Conservation (phyloP, 1,140 invertebrate species). For the Brachionus manjavacas region DNA sequence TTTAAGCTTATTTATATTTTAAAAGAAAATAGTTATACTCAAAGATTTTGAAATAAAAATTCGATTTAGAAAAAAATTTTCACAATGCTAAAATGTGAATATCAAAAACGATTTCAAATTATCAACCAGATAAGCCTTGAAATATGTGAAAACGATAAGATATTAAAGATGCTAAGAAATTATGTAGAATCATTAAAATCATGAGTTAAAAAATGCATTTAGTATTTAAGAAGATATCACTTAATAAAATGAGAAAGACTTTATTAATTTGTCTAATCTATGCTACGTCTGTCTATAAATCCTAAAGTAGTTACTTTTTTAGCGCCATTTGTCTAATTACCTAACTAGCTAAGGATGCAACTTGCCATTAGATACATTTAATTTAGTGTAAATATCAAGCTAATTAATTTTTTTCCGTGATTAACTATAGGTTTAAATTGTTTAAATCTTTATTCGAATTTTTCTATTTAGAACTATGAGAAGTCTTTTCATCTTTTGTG, state of each 20-base stretch:
- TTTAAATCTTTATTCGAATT: background rate
- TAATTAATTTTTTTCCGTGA: slow-evolving; percentile 18
- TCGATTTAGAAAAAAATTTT: background rate
- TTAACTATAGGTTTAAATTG: background rate
- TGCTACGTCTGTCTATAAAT: background rate
- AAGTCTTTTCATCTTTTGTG: background rate
- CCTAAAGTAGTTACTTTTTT: background rate
- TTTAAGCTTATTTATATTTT: too few species aligned
- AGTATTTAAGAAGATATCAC: background rate
- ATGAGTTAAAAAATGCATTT: background rate
- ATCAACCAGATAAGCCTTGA: background rate
- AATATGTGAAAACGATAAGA: background rate
- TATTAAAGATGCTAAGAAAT: background rate
- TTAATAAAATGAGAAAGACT: background rate
- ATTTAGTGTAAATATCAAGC: slow-evolving; percentile 26
- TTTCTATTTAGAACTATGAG: background rate
- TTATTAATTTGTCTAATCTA: background rate
- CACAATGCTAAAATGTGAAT: background rate
- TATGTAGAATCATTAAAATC: background rate
- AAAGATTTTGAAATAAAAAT: background rate
- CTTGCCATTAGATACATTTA: slow-evolving; percentile 10
- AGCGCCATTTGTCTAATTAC: background rate
- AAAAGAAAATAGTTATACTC: too few species aligned
- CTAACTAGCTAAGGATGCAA: background rate
- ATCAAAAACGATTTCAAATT: background rate